Evolutionary conservation across 2,888 invertebrate species (phyloP), one percentile per base, ranked within the genome.

Genomic region (Oconnorella tubifera): DNA sequence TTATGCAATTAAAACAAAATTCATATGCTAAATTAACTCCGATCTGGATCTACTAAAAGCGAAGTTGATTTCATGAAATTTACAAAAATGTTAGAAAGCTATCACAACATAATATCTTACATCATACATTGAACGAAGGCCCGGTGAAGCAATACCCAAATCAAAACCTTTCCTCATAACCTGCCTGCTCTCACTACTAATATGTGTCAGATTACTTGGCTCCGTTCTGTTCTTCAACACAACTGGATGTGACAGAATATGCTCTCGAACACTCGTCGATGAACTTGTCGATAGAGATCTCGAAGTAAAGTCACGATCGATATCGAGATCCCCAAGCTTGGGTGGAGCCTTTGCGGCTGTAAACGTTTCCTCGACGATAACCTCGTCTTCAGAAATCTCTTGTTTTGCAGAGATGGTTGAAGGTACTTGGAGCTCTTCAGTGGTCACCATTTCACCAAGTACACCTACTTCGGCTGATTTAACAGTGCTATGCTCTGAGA

Each of bases 141-240:
- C 79, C 1, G 79, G 79, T 1, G 77, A 72, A 3, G 70, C 58
- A 29, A 74, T 55, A 3, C 74, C 75, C 29, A 79, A 68, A 27
- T 79, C 78, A 14, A 75, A 72, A 1, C 77, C 73, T 49, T 78
- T 76, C n/a, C 79, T 69, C 61, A 78, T 74, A 31, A 76, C 74
- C 66, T 74, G 75, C 64, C 74, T 72, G 64, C 78, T 79, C 49
- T 74, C 69, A 3, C 74, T 72, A 70, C 77, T 79, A 6, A 80
- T 61, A 56, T 63, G 62, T 32, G 69, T 66, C 3, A 50, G 50
- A 6, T 56, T 53, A 23, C 59, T 58, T 4, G 70, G 59, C 4
- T 70, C 70, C 2, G 64, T 59, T n/a, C 70, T 31, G 58, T 67
- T 69, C 33, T 48, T 50, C 14, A 65, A 59, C 10, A 65, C 27